These are phyloP conservation scores for Arenicola marina DNA, from an alignment of 2,888 invertebrate species.

Conservation along the genomic window DNA sequence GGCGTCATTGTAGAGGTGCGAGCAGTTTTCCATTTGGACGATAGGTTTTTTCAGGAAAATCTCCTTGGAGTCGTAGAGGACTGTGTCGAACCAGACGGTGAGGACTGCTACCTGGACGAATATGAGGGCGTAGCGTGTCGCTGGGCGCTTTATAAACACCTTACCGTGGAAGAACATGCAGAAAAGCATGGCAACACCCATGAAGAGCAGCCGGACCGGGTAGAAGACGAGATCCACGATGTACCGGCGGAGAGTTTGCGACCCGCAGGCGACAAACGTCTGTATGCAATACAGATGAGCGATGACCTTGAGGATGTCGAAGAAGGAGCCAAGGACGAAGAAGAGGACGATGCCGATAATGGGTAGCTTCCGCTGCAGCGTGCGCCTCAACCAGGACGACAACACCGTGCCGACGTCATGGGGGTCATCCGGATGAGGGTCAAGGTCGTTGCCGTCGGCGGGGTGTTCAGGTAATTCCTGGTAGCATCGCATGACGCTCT, in stretches of 20 bases:
- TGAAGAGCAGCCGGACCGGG: conserved; percentile 4
- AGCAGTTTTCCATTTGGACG: not conserved
- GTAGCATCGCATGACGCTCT: too few relatives aligned
- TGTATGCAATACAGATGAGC: not conserved
- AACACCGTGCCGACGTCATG: too few relatives aligned
- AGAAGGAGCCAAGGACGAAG: not conserved
- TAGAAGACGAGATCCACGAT: not conserved
- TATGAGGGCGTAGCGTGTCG: conserved; percentile 5
- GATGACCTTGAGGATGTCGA: not conserved
- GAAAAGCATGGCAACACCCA: conserved; percentile 9
- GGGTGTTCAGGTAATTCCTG: too few relatives aligned
- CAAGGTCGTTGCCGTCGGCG: too few relatives aligned
- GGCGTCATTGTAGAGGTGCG: too few relatives aligned
- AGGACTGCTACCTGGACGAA: conserved; percentile 8
- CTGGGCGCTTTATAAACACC: conserved; percentile 1
- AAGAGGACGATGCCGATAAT: not conserved
- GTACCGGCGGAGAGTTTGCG: not conserved
- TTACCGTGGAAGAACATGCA: not conserved
- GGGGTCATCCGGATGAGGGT: too few relatives aligned
- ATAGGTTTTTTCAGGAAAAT: not conserved
- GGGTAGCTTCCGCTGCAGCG: not conserved
- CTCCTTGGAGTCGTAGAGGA: conserved; percentile 18
- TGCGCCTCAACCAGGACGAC: too few relatives aligned
- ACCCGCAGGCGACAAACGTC: not conserved
- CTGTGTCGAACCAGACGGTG: conserved; percentile 22